Evolutionary conservation across 2,113 vertebrate species (phyloP), one percentile per base, ranked within the genome.

Genomic region (Xenopus laevis): DNA sequence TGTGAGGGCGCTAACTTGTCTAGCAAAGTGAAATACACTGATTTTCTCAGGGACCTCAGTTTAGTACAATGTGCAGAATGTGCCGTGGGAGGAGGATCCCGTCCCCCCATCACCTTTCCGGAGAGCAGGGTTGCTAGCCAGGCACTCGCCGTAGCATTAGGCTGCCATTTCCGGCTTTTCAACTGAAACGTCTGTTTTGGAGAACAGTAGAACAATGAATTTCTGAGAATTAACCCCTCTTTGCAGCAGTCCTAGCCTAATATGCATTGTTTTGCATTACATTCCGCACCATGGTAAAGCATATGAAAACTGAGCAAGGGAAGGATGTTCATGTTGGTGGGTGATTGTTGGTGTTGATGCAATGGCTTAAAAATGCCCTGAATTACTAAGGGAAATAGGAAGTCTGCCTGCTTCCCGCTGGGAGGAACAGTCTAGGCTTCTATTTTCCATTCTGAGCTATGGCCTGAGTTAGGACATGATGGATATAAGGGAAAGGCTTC

Each of bases 101-200:
- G 66, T 70, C 74, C 27, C 62, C 66, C 50, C 58, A 27, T 58
- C 66, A 64, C 67, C 47, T 64, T 75, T 77, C 74, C 74, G 67
- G 67, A 70, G 74, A 30, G 47, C 59, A 70, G 66, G 67, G 74
- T 77, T 77, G 64, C 59, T 64, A 70, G 68, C 60, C 66, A 65
- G 66, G 40, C 66, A 12, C 46, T 57, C 45, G 16, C 74, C 47
- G 52, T 77, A 77, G 67, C 66, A 70, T 77, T 64, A 77, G 64
- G 74, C 60, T 64, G 67, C 59, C 20, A 70, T 77, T 77, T 77
- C 74, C 74, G 66, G 33, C 74, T 57, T 77, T 77, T 77, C 47
- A 70, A 67, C 59, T 44, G 57, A 30, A 68, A 27, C 11, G 13
- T 50, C 59, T 77, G 67, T 70, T 77, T 70, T 27, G 55, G 58